Percentiles rank a stretch among this genome's conserved stretches.
Conservation (phyloP, 2,888 invertebrate genomes). For the Chrysopilus asiliformis region DNA sequence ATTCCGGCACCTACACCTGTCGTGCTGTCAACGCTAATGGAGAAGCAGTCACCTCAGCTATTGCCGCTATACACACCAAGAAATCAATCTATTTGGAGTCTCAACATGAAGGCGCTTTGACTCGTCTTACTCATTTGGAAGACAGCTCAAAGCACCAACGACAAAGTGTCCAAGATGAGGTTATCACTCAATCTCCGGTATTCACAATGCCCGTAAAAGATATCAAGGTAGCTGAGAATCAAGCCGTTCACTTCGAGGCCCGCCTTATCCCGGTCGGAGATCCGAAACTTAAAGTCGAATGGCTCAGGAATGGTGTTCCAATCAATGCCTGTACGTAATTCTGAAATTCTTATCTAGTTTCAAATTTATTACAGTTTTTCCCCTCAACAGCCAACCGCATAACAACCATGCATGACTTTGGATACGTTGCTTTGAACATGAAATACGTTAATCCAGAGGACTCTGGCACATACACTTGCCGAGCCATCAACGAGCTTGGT, state of each 20-base stretch:
- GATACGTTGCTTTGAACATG: constrained; percentile 90
- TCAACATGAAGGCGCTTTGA: constrained; percentile 75
- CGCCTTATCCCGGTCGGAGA: constrained; percentile 90
- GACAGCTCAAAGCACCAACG: constrained; percentile 62
- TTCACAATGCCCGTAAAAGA: constrained; percentile 87
- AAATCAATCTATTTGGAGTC: constrained; percentile 79
- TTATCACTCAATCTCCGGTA: constrained; percentile 74
- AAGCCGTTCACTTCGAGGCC: constrained; percentile 88
- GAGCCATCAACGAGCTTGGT: constrained; percentile 83
- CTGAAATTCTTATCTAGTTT: neutral
- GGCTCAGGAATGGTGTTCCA: constrained; percentile 83
- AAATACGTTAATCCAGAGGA: constrained; percentile 92
- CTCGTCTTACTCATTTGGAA: constrained; percentile 69
- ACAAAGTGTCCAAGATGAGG: constrained; percentile 61
- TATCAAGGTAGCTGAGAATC: constrained; percentile 73
- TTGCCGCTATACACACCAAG: constrained; percentile 67
- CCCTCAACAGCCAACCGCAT: constrained; percentile 63
- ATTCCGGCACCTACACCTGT: constrained; percentile 91
- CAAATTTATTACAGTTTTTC: neutral
- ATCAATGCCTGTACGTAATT: constrained; percentile 65
- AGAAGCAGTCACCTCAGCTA: constrained; percentile 84
- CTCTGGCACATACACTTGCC: constrained; percentile 91
- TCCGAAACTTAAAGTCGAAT: constrained; percentile 81
- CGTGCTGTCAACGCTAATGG: constrained; percentile 84
- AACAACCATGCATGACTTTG: constrained; percentile 94